Base-by-base conservation (phyloP, 1,140 invertebrate species). In the Cyclargus thomasi region DNA sequence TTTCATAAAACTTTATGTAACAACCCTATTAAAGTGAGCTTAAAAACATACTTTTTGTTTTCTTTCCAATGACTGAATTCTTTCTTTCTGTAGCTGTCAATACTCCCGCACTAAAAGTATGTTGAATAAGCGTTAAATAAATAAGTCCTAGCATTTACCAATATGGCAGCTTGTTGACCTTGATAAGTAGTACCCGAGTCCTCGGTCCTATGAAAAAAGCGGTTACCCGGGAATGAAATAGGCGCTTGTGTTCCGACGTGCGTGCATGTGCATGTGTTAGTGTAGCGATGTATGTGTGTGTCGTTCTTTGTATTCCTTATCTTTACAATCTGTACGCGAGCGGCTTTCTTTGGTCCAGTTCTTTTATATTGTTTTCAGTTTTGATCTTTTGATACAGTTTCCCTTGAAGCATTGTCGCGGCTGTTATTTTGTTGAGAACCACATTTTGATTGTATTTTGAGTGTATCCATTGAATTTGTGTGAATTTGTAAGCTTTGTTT, bases 121-220 rank as follows among this genome's bases (percentile, higher is more conserved):
- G 80, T 83, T 72, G 70, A 68, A 77, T 78, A 74, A 82, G 78
- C 71, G 69, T 71, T 79, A 84, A 82, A 81, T 73, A 68, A 79
- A 79, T 77, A 80, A 74, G 76, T 78, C 63, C 57, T 90, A 86
- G 85, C 87, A 90, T 90, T 90, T 90, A 90, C 87, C 87, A 90
- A 90, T 82, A 86, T 80, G 87, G 85, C 87, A 90, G 86, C 85
- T 84, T 87, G 79, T 78, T 71, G 66, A 72, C 71, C 65, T 65
- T 67, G 74, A 79, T 76, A 66, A 63, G 78, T 85, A 86, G 81
- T 69, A 65, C 70, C 80, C 74, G 71, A 67, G 67, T 73, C 72
- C 77, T 78, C 67, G 70, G 64, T 65, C 64, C 71, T 73, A 76
- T 81, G 53, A 79, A 75, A 79, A 70, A 75, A 74, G 72, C 79